These are phyloP conservation scores for Dallia pectoralis DNA, from an alignment of 2,797 vertebrate species.

Conservation along the genomic window DNA sequence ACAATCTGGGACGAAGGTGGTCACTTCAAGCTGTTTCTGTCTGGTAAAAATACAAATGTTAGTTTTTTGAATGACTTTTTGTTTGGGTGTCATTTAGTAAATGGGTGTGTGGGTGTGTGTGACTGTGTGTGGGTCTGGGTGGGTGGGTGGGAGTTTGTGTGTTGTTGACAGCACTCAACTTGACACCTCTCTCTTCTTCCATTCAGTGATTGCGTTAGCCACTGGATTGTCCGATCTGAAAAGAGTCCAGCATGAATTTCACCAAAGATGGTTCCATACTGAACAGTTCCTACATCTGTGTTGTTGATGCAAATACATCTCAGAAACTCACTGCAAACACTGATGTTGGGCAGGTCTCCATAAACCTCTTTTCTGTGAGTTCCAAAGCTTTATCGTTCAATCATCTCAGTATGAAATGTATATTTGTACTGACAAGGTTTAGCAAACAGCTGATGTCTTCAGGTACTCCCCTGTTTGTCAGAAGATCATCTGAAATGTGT, in stretches of 20 bases:
- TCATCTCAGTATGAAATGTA: neutral
- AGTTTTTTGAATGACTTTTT: neutral
- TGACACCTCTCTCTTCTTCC: neutral
- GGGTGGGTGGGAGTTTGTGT: neutral
- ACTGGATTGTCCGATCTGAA: neutral
- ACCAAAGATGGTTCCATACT: conserved; percentile 54
- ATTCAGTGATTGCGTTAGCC: conserved; percentile 7
- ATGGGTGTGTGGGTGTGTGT: neutral
- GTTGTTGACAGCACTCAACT: neutral
- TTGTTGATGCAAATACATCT: conserved; percentile 58
- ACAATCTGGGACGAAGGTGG: neutral
- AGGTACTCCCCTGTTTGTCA: no score
- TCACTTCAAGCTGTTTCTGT: neutral
- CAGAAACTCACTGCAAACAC: neutral
- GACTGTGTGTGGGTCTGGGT: neutral
- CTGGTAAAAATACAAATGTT: no score
- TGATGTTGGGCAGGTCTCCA: conserved; percentile 31
- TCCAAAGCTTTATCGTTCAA: neutral
- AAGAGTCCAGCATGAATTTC: conserved; percentile 58
- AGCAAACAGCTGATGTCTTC: neutral
- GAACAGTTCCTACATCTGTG: conserved; percentile 69
- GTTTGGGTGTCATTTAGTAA: neutral
- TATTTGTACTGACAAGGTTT: neutral
- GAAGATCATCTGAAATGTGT: no score
- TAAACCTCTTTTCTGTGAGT: conserved; percentile 62